Evolutionary conservation across 2,113 vertebrate genomes (phyloP).

Genomic region (Dermatemys mawii): DNA sequence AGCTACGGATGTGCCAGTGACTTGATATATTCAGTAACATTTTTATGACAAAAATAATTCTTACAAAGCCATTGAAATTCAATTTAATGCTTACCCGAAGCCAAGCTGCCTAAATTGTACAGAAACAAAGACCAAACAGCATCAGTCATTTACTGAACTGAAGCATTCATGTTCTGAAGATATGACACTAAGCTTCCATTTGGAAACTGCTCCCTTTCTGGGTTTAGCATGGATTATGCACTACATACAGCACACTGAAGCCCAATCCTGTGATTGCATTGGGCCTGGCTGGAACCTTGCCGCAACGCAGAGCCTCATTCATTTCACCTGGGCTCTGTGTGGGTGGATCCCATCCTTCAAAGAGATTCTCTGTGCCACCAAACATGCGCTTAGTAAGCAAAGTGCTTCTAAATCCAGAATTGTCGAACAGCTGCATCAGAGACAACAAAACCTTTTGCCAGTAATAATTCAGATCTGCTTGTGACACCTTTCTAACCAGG

Average conservation of each 20-base stretch:
- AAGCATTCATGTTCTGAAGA: neutral
- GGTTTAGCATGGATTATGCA: neutral
- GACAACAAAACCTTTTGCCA: constrained; percentile 1
- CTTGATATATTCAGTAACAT: neutral
- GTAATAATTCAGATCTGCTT: neutral
- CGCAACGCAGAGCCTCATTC: neutral
- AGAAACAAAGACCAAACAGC: neutral
- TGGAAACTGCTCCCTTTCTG: neutral
- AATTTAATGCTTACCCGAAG: neutral
- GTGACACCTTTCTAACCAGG: neutral
- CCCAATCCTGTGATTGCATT: neutral
- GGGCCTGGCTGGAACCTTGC: neutral
- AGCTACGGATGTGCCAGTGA: neutral
- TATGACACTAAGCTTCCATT: neutral
- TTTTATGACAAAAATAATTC: neutral
- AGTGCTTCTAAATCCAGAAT: neutral
- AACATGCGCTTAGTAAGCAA: neutral
- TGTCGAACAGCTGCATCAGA: neutral
- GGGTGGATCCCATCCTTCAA: neutral
- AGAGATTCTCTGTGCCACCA: neutral
- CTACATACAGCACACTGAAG: neutral
- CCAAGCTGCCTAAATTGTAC: neutral
- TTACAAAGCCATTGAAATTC: neutral
- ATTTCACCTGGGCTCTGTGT: neutral
- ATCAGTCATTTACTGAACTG: neutral